Conservation (phyloP, 1,140 invertebrate species). For the Halictus rubicundus region DNA sequence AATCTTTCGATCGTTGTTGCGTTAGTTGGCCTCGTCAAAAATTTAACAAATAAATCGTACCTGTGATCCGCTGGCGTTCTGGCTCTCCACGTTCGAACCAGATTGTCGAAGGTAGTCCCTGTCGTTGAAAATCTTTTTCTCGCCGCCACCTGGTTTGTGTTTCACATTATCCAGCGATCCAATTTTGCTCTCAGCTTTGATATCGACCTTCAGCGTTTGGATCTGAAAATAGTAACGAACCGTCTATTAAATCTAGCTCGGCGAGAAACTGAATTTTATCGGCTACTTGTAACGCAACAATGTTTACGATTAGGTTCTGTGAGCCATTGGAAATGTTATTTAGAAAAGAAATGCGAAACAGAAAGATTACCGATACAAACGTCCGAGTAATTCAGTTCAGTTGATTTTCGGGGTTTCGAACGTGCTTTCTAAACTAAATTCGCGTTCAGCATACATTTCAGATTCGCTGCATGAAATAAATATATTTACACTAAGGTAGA, state of each 20-base stretch:
- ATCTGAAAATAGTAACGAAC: slow-evolving; percentile 84
- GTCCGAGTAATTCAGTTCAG: not conserved
- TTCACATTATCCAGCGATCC: slow-evolving; percentile 96
- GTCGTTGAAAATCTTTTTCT: slow-evolving; percentile 96
- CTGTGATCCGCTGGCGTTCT: slow-evolving; percentile 85
- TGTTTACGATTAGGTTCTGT: not conserved
- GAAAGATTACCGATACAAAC: not conserved
- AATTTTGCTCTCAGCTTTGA: slow-evolving; percentile 92
- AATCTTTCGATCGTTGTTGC: not conserved
- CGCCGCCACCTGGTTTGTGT: slow-evolving; percentile 95
- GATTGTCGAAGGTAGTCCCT: slow-evolving; percentile 95
- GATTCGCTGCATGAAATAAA: not conserved
- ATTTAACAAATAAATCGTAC: slow-evolving; percentile 71
- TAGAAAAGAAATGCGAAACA: not conserved
- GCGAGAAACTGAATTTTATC: not conserved
- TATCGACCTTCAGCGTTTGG: slow-evolving; percentile 91
- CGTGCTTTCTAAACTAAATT: slow-evolving; percentile 37
- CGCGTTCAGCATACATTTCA: not conserved
- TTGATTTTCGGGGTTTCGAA: not conserved
- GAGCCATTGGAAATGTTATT: not conserved
- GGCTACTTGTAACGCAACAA: slow-evolving; percentile 5
- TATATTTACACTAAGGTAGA: slow-evolving; percentile 38
- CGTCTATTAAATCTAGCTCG: not conserved
- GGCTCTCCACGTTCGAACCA: slow-evolving; percentile 83
- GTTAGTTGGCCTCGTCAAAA: not conserved